phyloP scores from a whole-genome alignment of 2,113 vertebrate genomes.

The Phylloscopus whistleri region DNA sequence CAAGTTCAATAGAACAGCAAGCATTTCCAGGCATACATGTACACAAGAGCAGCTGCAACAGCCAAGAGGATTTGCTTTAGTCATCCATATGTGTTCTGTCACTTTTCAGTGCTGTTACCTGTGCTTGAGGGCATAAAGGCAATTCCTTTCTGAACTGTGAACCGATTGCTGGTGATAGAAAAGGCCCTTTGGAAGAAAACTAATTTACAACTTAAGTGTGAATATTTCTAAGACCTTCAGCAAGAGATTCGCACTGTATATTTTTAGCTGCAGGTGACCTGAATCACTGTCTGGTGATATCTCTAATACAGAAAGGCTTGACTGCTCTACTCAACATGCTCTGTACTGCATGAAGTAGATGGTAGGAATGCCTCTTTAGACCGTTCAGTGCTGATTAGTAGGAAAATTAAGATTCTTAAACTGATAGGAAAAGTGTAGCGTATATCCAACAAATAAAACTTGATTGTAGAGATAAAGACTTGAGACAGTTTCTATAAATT shows the following conservation, averaged over 20 bases:
- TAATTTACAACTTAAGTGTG: neutral
- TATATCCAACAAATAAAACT: neutral
- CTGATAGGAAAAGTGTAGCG: neutral
- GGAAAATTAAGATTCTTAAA: neutral
- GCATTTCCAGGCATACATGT: neutral
- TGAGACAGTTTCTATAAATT: neutral
- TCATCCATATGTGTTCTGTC: neutral
- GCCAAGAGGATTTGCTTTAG: neutral
- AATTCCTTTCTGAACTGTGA: neutral
- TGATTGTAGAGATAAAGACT: neutral
- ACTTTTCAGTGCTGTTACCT: neutral
- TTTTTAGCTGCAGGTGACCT: conserved; percentile 35
- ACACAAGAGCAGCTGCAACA: neutral
- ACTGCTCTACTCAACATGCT: neutral
- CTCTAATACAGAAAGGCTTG: neutral
- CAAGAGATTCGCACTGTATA: neutral
- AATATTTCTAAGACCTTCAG: neutral
- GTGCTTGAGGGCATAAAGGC: neutral
- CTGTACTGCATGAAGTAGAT: neutral
- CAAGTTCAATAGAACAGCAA: neutral
- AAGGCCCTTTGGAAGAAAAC: neutral
- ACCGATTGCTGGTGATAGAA: neutral
- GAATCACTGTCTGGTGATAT: neutral
- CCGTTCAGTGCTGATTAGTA: neutral
- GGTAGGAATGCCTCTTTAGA: neutral